Conservation (phyloP, 2,113 vertebrate genomes). For the Nesoenas mayeri region DNA sequence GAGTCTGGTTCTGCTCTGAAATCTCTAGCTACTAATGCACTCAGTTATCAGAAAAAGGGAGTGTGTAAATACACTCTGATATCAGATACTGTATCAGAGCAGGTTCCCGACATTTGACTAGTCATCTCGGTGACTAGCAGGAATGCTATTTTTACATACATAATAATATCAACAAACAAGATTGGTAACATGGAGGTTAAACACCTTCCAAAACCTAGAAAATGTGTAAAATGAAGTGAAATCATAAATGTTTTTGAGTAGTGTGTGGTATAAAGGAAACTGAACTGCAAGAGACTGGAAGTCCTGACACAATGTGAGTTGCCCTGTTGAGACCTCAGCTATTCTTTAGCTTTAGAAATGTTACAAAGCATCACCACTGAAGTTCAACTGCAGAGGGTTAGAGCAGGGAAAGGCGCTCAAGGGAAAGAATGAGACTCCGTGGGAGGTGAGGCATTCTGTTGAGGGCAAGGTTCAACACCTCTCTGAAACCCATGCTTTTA, state of each 20-base stretch:
- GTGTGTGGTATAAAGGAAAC: not conserved
- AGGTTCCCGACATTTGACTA: slow-evolving; percentile 1
- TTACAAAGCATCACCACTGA: not conserved
- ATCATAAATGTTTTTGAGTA: not conserved
- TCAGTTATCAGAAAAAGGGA: not conserved
- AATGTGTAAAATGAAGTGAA: not conserved
- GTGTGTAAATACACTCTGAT: not conserved
- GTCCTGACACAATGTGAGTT: not conserved
- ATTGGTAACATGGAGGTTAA: not conserved
- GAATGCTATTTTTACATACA: not conserved
- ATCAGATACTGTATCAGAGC: not conserved
- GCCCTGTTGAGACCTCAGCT: not conserved
- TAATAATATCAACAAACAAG: not conserved
- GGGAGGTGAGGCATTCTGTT: not conserved
- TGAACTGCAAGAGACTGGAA: not conserved
- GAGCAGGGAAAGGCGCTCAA: not conserved
- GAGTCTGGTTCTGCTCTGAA: not conserved
- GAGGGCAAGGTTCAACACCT: not conserved
- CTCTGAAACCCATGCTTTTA: not conserved
- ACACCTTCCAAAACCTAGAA: not conserved
- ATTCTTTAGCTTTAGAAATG: not conserved
- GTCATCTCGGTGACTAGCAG: not conserved
- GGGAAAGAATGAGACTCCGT: not conserved
- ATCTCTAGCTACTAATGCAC: not conserved
- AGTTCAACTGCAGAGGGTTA: not conserved